Conservation (phyloP, 2,797 vertebrate species). For the Mormyrus proboscirostris region DNA sequence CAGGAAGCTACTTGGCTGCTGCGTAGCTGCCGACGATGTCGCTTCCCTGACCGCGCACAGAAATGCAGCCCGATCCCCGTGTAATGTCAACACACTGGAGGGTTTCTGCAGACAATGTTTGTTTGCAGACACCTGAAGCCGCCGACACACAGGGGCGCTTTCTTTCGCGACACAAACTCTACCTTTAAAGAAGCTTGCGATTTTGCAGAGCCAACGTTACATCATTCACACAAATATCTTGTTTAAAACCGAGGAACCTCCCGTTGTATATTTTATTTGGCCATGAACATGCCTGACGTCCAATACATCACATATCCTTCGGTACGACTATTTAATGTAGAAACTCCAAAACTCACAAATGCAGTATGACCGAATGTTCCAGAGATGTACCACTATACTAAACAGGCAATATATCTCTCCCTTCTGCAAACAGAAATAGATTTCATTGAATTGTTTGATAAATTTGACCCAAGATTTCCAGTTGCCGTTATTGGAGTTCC, state of each 20-base stretch:
- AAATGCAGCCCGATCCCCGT: constrained; percentile 30
- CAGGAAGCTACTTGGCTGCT: constrained; percentile 47
- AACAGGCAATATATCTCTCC: constrained; percentile 88
- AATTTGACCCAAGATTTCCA: constrained; percentile 95
- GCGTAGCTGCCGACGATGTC: constrained; percentile 37
- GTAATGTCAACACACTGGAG: constrained; percentile 34
- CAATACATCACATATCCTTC: constrained; percentile 86
- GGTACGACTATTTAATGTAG: constrained; percentile 90
- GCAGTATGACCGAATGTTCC: constrained; percentile 83
- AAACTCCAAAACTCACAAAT: constrained; percentile 99
- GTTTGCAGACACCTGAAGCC: constrained; percentile 24
- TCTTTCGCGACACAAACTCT: constrained; percentile 44
- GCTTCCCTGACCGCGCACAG: constrained; percentile 42
- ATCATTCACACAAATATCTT: constrained; percentile 90
- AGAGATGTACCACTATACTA: constrained; percentile 78
- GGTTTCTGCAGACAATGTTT: constrained; percentile 42
- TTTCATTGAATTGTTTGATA: constrained; percentile 85
- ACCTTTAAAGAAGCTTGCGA: constrained; percentile 53
- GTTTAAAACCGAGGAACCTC: constrained; percentile 85
- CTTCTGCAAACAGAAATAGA: constrained; percentile 95
- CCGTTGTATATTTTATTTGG: constrained; percentile 98
- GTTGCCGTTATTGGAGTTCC: constrained; percentile 89
- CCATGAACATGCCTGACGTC: constrained; percentile 65
- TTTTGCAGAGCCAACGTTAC: constrained; percentile 67
- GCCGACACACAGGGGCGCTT: constrained; percentile 42